These are phyloP conservation scores for Dreissena polymorpha DNA, from an alignment of 1,140 invertebrate genomes.

Conservation along the genomic window DNA sequence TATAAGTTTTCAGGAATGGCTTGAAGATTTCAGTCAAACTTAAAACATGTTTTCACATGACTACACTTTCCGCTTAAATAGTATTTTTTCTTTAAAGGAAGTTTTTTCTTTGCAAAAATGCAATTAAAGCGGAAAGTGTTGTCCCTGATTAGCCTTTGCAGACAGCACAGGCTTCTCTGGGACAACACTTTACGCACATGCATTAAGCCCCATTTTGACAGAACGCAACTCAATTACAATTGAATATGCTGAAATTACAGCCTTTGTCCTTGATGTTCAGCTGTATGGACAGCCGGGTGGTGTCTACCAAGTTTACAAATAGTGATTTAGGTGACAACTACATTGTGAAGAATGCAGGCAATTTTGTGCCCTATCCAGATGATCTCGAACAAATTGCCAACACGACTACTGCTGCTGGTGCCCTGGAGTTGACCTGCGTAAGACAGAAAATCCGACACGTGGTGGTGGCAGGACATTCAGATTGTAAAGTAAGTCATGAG, in stretches of 20 bases:
- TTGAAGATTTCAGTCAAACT: too few relatives aligned
- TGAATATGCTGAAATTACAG: conserved; percentile 80
- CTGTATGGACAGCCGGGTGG: conserved; percentile 98
- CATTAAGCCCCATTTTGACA: neutral
- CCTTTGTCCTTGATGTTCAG: conserved; percentile 98
- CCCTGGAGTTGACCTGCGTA: conserved; percentile 95
- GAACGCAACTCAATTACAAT: neutral
- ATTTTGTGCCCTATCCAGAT: conserved; percentile 70
- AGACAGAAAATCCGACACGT: conserved; percentile 96
- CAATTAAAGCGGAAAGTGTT: neutral
- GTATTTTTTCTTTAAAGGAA: neutral
- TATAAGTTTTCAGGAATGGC: too few relatives aligned
- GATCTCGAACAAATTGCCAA: conserved; percentile 69
- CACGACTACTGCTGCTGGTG: conserved; percentile 93
- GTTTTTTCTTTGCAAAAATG: neutral
- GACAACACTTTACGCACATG: too few relatives aligned
- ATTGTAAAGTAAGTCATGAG: conserved; percentile 96
- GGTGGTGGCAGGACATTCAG: conserved; percentile 97
- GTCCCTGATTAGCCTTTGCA: neutral
- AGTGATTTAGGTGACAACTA: conserved; percentile 98
- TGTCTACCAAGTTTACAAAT: conserved; percentile 96
- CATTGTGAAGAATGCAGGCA: conserved; percentile 95
- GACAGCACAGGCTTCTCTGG: too few relatives aligned
- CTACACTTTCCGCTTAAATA: neutral
- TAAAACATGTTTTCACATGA: too few relatives aligned